Evolutionary conservation across 2,888 invertebrate species (phyloP), one percentile per base, ranked within the genome.

Genomic region (Drosophila mulleri): DNA sequence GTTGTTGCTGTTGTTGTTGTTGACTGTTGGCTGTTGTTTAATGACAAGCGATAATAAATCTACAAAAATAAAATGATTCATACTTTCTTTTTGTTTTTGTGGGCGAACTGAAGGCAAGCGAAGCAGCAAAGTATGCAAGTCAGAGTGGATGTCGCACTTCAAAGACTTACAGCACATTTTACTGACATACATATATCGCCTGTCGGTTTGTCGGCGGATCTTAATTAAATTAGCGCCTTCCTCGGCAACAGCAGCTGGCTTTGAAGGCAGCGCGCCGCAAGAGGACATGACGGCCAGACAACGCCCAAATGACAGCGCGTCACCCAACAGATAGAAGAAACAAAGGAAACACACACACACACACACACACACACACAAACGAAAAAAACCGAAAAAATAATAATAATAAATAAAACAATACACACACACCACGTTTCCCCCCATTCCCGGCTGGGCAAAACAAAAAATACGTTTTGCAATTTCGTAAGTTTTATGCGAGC

Each of bases 401-500:
- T 53, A 54, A 54, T 54, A 54, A 54, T 41, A 59, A 47, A 50
- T 67, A 67, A 45, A 45, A 20, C 20, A 67, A 44, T 18, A 41
- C n/a, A 42, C 14, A 42, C 14, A 41, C 56, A 56, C 35, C 47
- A 56, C 35, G 45, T 14, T 35, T 20, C n/a, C n/a, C 37, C 44
- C 26, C 26, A 64, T 61, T 58, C 32, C 29, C 42, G 41, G 52
- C 62, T 42, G 67, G 61, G 18, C 42, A 56, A 79, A 74, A 6
- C n/a, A 26, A 73, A 67, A 88, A 88, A 89, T 76, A 80, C 72
- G 80, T 79, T 83, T 83, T 80, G 88, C 86, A 81, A 85, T 88
- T 86, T 85, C 72, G 83, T 81, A 85, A 83, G 88, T 86, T 86
- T 86, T 88, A 88, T 86, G 86, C 73, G 79, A 61, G 81, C 75